These are phyloP conservation scores for Loriculus beryllinus DNA, from an alignment of 2,797 vertebrate species.

Conservation along the genomic window DNA sequence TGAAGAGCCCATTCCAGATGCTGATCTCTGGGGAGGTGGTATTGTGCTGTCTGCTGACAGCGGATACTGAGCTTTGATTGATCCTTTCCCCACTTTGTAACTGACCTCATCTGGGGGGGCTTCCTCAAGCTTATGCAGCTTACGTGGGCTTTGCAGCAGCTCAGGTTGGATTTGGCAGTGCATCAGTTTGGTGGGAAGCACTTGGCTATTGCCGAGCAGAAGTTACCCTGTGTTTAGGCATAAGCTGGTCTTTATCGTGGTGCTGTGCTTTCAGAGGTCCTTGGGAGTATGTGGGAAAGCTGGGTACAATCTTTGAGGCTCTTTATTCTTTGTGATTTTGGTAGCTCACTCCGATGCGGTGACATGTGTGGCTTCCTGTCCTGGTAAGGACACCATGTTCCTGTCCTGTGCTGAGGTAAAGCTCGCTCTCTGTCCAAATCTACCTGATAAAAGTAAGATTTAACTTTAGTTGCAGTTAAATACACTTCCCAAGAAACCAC, in stretches of 20 bases:
- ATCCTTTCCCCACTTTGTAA: not conserved
- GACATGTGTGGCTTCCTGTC: conserved; percentile 86
- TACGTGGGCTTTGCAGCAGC: not conserved
- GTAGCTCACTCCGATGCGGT: conserved; percentile 87
- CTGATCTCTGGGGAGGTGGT: not conserved
- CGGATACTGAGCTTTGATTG: not conserved
- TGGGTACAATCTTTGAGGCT: not conserved
- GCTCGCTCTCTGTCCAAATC: not conserved
- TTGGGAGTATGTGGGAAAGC: not conserved
- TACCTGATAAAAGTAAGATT: not conserved
- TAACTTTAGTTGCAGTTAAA: not conserved
- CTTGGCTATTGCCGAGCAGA: not conserved
- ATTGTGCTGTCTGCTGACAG: not conserved
- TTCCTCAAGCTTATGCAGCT: accelerated
- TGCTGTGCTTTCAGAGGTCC: not conserved
- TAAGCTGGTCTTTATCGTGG: not conserved
- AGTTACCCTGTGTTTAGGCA: not conserved
- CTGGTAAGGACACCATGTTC: conserved; percentile 87
- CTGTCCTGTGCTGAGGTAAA: conserved; percentile 92
- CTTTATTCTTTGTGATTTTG: conserved; percentile 35
- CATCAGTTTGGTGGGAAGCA: not conserved
- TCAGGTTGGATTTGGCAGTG: not conserved
- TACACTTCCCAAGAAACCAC: not conserved
- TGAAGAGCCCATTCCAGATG: not conserved
- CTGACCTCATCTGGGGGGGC: not conserved